Conservation (phyloP, 2,113 vertebrate species). For the Connochaetes taurinus region DNA sequence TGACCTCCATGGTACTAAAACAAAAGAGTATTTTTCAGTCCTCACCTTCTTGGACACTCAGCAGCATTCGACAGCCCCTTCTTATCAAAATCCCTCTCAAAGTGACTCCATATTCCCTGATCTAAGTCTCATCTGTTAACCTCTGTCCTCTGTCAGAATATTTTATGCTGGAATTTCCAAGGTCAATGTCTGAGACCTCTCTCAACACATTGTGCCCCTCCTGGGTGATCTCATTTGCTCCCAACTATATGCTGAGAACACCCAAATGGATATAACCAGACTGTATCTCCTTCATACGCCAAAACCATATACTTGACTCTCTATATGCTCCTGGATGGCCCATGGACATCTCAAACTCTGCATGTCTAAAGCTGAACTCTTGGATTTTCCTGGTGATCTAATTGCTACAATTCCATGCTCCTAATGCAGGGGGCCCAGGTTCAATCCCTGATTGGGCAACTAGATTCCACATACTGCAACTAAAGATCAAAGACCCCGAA, state of each 20-base stretch:
- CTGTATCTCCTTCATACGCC: neutral
- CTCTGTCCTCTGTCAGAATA: neutral
- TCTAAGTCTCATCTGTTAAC: neutral
- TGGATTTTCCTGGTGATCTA: neutral
- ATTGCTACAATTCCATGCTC: neutral
- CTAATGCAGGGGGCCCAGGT: neutral
- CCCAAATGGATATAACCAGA: neutral
- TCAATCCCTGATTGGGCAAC: neutral
- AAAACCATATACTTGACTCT: neutral
- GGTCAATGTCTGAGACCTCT: neutral
- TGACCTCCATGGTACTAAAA: neutral
- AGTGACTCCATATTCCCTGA: neutral
- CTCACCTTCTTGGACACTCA: neutral
- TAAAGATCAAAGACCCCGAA: neutral
- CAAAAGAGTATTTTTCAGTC: neutral
- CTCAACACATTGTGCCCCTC: neutral
- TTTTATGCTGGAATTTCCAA: neutral
- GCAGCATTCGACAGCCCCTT: neutral
- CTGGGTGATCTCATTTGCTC: neutral
- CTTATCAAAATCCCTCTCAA: neutral
- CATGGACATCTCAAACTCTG: neutral
- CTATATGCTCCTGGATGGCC: neutral
- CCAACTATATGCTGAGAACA: neutral
- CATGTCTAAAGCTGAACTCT: neutral
- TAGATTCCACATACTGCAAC: neutral